Conservation (phyloP, 2,113 vertebrate species). For the Rhea pennata region DNA sequence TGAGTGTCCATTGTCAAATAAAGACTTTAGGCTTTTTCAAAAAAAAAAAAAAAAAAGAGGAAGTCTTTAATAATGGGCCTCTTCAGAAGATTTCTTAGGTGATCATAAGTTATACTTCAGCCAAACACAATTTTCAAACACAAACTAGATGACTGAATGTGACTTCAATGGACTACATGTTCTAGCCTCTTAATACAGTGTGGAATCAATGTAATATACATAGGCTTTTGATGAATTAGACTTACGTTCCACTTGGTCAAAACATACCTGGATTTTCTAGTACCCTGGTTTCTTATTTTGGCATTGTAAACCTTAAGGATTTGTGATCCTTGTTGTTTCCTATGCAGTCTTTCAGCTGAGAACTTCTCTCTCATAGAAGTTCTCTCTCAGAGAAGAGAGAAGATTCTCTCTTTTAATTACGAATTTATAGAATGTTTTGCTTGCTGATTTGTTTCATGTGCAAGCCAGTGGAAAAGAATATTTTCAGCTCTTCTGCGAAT, state of each 20-base stretch:
- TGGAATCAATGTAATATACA: neutral
- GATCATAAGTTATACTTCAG: neutral
- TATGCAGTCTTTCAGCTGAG: neutral
- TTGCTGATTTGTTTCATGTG: neutral
- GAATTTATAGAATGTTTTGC: neutral
- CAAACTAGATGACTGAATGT: neutral
- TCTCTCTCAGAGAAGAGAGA: no score
- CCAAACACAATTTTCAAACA: neutral
- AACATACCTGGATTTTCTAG: neutral
- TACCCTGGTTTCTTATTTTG: neutral
- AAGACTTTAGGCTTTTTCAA: neutral
- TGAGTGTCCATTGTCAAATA: neutral
- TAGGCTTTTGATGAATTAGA: neutral
- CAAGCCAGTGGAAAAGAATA: fast-evolving
- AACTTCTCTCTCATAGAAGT: neutral
- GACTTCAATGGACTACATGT: neutral
- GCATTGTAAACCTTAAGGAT: neutral
- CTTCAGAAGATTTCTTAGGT: neutral
- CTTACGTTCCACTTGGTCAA: neutral
- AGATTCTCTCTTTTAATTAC: neutral
- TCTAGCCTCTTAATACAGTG: neutral
- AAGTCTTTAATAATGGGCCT: neutral
- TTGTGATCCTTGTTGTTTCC: neutral
- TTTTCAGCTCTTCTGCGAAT: neutral
- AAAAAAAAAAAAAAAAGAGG: no score